These are phyloP conservation scores for Ornithorhynchus anatinus DNA, from an alignment of 2,113 vertebrate genomes.

Conservation along the genomic window DNA sequence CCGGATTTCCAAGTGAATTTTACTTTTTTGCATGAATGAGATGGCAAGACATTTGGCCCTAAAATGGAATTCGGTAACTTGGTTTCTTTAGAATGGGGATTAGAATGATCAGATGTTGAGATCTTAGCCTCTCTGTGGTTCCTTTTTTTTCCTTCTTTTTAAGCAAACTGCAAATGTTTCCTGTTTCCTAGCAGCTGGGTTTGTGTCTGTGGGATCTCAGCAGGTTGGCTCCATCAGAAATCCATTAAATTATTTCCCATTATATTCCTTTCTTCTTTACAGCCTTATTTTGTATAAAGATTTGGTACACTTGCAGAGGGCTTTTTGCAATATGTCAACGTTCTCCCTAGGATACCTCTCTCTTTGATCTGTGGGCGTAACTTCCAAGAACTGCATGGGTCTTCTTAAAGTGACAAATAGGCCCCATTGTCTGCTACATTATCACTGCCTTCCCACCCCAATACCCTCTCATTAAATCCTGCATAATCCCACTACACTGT, in stretches of 20 bases:
- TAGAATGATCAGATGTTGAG: neutral
- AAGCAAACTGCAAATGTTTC: neutral
- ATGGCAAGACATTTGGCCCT: neutral
- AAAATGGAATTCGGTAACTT: slow-evolving; percentile 7
- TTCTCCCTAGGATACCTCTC: neutral
- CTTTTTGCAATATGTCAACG: neutral
- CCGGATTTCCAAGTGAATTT: neutral
- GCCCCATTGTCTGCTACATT: neutral
- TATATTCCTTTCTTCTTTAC: neutral
- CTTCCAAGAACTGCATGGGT: neutral
- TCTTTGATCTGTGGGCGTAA: neutral
- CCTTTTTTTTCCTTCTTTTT: neutral
- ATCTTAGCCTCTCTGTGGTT: slow-evolving; percentile 22
- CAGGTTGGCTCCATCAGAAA: neutral
- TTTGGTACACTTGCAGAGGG: neutral
- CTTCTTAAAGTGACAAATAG: neutral
- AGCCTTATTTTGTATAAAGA: neutral
- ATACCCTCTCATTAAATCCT: neutral
- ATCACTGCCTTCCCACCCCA: neutral
- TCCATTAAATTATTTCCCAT: neutral
- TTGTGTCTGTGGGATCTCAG: neutral
- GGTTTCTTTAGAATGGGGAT: neutral
- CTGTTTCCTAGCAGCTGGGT: slow-evolving; percentile 40
- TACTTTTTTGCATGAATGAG: neutral
- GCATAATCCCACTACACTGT: neutral